Conservation (phyloP, 2,888 invertebrate genomes). For the Spilarctia lutea region DNA sequence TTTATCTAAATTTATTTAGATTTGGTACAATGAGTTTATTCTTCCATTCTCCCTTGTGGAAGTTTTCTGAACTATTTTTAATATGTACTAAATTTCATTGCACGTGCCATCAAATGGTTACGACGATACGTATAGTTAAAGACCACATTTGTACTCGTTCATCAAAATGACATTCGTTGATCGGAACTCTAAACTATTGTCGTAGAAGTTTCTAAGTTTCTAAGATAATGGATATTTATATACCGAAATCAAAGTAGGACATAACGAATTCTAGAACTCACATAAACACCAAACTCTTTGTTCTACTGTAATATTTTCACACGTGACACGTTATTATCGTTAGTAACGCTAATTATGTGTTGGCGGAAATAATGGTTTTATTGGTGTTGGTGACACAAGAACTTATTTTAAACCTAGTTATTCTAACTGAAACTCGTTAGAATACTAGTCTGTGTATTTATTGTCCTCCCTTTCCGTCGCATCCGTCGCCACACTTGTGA, state of each 20-base stretch:
- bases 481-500: no score
- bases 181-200: no score
- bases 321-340: conserved; percentile 11
- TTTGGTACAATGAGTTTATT: no score
- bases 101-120: no score
- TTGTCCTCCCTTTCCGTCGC: neutral
- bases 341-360: conserved; percentile 9
- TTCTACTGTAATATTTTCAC: conserved; percentile 8
- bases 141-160: no score
- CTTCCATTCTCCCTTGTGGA: no score
- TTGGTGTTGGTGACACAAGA: conserved; percentile 5
- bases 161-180: no score
- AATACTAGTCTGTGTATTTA: neutral
- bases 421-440: neutral
- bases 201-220: no score
- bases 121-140: no score
- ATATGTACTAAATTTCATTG: no score
- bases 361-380: neutral
- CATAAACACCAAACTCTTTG: conserved; percentile 15
- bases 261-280: conserved; percentile 10
- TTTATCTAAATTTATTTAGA: no score
- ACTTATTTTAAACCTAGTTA: neutral
- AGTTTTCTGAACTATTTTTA: no score
- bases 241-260: conserved; percentile 1
- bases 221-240: neutral